Percentiles rank a stretch among this genome's conserved stretches.
Evolutionary conservation across 2,797 vertebrate genomes (phyloP).

Genomic region (Podarcis siculus): DNA sequence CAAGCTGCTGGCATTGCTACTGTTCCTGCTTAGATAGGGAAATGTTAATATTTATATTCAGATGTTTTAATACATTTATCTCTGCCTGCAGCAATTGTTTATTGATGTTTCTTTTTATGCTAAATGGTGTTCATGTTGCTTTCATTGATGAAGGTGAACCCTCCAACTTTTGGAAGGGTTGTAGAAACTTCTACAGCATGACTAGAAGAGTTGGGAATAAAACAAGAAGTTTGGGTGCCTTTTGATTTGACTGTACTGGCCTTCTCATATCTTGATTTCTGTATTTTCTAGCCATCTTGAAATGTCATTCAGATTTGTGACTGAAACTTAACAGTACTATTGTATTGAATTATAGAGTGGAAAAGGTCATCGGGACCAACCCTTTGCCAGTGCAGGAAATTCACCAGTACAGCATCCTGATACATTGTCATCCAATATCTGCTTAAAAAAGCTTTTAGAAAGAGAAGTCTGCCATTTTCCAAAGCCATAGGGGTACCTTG

Average conservation of each 20-base stretch:
- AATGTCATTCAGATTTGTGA: not conserved
- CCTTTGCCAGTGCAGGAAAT: too few species aligned
- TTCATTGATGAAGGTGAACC: not conserved
- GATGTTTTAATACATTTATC: not conserved
- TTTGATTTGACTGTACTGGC: not conserved
- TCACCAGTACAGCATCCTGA: too few species aligned
- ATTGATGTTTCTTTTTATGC: not conserved
- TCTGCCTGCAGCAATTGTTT: accelerated
- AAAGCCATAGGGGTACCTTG: conserved; percentile 63
- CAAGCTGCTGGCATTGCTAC: not conserved
- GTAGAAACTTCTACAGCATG: not conserved
- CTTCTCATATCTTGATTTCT: not conserved
- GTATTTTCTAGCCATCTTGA: not conserved
- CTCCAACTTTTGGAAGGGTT: not conserved
- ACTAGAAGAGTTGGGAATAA: not conserved
- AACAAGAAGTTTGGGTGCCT: not conserved
- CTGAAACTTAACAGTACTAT: not conserved
- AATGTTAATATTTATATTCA: not conserved
- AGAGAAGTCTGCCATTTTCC: conserved; percentile 3
- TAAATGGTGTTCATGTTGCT: not conserved
- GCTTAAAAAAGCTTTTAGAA: too few species aligned
- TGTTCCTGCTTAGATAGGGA: not conserved
- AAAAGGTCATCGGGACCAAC: too few species aligned
- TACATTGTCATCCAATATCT: too few species aligned
- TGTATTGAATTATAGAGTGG: too few species aligned